Base-by-base conservation (phyloP, 2,888 invertebrate genomes). In the Melanotus villosus region DNA sequence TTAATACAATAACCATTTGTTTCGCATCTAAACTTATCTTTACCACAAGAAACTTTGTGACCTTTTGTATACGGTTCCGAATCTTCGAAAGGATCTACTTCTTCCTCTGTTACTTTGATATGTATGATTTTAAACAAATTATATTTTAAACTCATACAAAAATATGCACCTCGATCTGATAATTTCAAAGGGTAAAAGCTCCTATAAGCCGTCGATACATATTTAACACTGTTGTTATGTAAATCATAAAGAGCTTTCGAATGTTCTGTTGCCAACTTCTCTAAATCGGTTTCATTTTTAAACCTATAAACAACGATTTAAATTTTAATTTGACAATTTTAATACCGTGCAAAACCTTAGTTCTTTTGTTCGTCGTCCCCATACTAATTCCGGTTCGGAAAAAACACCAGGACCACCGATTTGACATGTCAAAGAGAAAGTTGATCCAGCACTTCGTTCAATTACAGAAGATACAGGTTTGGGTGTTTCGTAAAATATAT, bases 1-100 rank as follows among this genome's bases (percentile, higher is more conserved):
- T 83, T 83, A 30, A 88, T 87, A 76, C 88, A 88, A 32, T 80
- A 73, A 1, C 81, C 81, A 70, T 77, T 81, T 1, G 79, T 75
- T 43, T 74, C 73, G 71, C 84, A 84, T 54, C 79, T 78, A 65
- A 84, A 84, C 81, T 82, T 84, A 32, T 81, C 79, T 41, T 80
- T 79, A 9, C n/a, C 5, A 16, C 41, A 41, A 26, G 21, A 19
- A 21, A 23, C 1, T 4, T 1, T 21, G 1, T 23, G 10, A 4
- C 7, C 26, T 5, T 26, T 26, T 7, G 7, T 3, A 3, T 26
- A 3, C 3, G 3, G 3, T 26, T 7, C 7, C 3, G 26, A 26
- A 26, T 26, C 26, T n/a, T 14, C 50, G 6, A 26, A 26, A 23
- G 1, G 7, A 50, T 3, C 12, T 1, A 23, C 21, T 0, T 54